A percentile compares a stretch with the other conserved stretches of the same genome.
phyloP scores from a whole-genome alignment of 2,113 vertebrate species.

The Tupaia tana region DNA sequence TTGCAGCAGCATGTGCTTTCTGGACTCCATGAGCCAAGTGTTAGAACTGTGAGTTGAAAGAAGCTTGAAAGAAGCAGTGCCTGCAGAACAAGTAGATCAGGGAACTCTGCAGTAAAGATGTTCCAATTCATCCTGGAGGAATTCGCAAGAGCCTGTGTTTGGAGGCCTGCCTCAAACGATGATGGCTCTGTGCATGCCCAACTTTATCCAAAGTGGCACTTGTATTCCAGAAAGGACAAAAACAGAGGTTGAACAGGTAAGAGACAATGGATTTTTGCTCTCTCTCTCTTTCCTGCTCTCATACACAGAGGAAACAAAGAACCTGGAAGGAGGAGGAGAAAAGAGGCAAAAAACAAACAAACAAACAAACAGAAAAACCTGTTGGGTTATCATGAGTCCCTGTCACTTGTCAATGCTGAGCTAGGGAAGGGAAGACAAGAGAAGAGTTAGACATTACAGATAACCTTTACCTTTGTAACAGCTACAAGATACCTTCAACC shows the following conservation, averaged over 20 bases:
- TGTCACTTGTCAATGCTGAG: neutral
- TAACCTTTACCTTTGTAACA: neutral
- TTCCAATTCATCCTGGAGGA: neutral
- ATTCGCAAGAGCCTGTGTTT: neutral
- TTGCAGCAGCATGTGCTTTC: neutral
- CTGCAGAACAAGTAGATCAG: neutral
- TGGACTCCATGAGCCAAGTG: neutral
- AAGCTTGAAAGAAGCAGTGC: neutral
- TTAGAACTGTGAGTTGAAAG: neutral
- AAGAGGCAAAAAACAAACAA: too few relatives aligned
- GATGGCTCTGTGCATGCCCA: neutral
- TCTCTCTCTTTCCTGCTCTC: neutral
- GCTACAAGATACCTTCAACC: neutral
- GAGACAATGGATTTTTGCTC: too few relatives aligned
- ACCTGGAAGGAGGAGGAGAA: neutral
- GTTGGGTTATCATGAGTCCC: neutral
- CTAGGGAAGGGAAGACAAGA: neutral
- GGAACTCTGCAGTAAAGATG: neutral
- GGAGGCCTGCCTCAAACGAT: neutral
- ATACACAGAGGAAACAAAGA: neutral
- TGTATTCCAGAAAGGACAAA: neutral
- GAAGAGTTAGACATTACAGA: neutral
- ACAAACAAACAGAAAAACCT: too few relatives aligned
- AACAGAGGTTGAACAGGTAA: fast-evolving
- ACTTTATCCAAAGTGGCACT: neutral